phyloP scores from a whole-genome alignment of 2,797 vertebrate species.

The Tragelaphus oryx region DNA sequence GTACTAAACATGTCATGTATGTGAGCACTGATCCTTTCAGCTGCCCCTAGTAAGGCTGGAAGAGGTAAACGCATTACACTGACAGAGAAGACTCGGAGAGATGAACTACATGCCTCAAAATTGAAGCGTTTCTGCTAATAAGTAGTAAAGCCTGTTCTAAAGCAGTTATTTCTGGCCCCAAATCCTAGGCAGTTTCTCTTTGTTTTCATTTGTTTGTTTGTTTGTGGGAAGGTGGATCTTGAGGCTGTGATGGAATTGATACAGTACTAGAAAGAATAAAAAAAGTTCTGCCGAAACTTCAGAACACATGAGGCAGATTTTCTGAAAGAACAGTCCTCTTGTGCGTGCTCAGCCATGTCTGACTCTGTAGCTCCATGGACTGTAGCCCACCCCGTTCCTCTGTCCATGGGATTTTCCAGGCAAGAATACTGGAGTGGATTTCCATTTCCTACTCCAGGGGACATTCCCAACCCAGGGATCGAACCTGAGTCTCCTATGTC shows the following conservation, averaged over 20 bases:
- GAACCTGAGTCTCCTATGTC: background rate
- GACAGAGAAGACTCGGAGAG: background rate
- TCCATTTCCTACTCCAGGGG: background rate
- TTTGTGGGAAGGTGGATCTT: background rate
- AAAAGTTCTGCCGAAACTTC: background rate
- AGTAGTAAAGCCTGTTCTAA: background rate
- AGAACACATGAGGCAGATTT: background rate
- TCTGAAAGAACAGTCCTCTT: background rate
- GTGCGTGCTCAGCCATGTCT: background rate
- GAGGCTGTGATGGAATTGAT: background rate
- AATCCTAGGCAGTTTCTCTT: background rate
- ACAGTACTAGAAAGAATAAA: background rate
- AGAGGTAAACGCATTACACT: too few relatives aligned
- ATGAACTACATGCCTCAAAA: background rate
- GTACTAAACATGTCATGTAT: background rate
- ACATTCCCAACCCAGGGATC: background rate
- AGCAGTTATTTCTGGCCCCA: background rate
- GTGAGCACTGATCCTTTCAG: background rate
- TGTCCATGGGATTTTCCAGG: background rate
- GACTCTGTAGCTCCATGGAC: background rate
- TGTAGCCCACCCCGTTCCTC: background rate
- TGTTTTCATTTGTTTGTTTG: background rate
- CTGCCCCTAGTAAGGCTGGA: background rate
- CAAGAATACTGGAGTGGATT: background rate
- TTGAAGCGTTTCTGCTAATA: background rate